Evolutionary conservation across 2,888 invertebrate genomes (phyloP).

Genomic region (Mylabris sibirica): DNA sequence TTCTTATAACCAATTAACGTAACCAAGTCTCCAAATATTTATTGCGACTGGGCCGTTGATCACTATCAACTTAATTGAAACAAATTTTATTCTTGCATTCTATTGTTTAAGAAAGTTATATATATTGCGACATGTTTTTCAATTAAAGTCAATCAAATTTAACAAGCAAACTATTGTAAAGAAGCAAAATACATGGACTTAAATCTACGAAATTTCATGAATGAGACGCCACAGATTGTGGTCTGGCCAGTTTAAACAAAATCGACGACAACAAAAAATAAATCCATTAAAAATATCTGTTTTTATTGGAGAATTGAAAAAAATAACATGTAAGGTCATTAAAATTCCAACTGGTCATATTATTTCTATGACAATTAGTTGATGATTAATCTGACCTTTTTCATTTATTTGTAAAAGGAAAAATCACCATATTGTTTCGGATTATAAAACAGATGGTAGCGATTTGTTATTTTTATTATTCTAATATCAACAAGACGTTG

Average conservation of each 20-base stretch:
- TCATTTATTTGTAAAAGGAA: slow-evolving; percentile 11
- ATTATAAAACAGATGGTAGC: slow-evolving; percentile 2
- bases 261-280: neutral
- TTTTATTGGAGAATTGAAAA: neutral
- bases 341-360: slow-evolving; percentile 12
- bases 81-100: slow-evolving; percentile 20
- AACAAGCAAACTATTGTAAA: slow-evolving; percentile 17
- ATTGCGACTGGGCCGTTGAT: neutral
- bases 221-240: neutral
- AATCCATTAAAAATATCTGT: neutral
- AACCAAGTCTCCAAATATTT: neutral
- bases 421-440: neutral
- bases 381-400: slow-evolving; percentile 24
- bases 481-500: neutral
- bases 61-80: slow-evolving; percentile 19
- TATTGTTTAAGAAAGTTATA: slow-evolving; percentile 16
- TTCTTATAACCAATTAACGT: neutral
- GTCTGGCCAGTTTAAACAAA: neutral
- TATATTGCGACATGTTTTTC: slow-evolving; percentile 19
- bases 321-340: neutral
- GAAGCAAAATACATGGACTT: neutral
- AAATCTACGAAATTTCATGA: neutral
- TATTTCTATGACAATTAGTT: neutral
- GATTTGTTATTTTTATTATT: neutral
- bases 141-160: slow-evolving; percentile 29